Conservation (phyloP, 2,888 invertebrate species). For the Abrostola triplasia region DNA sequence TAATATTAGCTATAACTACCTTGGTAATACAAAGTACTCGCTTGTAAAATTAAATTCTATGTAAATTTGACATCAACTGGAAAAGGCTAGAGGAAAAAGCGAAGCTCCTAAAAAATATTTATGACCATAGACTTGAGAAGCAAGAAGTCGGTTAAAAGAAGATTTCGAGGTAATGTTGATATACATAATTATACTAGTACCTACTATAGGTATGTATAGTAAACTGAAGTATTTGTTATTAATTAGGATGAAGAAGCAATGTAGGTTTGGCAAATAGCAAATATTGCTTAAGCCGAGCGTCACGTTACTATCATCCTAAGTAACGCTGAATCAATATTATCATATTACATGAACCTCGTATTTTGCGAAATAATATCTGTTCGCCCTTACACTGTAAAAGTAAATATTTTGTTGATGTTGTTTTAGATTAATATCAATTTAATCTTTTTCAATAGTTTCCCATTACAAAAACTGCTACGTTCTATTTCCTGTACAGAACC, state of each 20-base stretch:
- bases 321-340: slow-evolving; percentile 6
- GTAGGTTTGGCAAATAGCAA: slow-evolving; percentile 12
- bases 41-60: too few species aligned
- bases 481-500: too few species aligned
- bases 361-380: slow-evolving; percentile 4
- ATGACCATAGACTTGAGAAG: too few species aligned
- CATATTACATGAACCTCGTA: slow-evolving; percentile 4
- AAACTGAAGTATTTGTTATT: slow-evolving; percentile 21
- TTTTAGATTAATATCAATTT: too few species aligned
- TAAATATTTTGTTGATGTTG: neutral
- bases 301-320: slow-evolving; percentile 3
- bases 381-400: slow-evolving; percentile 1
- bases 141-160: too few species aligned
- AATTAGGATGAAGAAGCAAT: slow-evolving; percentile 16
- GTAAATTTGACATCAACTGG: too few species aligned
- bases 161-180: too few species aligned
- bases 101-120: too few species aligned
- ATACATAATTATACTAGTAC: neutral
- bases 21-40: neutral
- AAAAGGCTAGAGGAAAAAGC: too few species aligned
- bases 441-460: too few species aligned
- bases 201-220: slow-evolving; percentile 2
- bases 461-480: too few species aligned
- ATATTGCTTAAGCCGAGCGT: slow-evolving; percentile 11
- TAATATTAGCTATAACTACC: neutral